phyloP scores from a whole-genome alignment of 2,888 invertebrate genomes.

The Trimorus sp. region DNA sequence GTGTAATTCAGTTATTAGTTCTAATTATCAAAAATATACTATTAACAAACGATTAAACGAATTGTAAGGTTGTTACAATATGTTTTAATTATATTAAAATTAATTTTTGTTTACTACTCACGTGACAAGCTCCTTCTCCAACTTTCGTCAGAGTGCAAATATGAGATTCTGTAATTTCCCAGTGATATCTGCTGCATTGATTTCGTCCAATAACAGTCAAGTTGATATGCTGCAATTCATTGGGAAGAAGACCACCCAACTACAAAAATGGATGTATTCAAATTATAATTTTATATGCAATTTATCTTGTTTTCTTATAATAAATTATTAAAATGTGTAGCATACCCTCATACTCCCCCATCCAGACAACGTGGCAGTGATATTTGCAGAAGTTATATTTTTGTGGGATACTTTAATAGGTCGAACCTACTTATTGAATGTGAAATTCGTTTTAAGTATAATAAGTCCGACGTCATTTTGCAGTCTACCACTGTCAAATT shows the following conservation, averaged over 20 bases:
- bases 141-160: slow-evolving; percentile 75
- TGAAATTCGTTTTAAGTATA: slow-evolving; percentile 68
- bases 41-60: too few species aligned
- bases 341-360: slow-evolving; percentile 73
- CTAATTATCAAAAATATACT: neutral
- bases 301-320: too few species aligned
- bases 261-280: slow-evolving; percentile 2
- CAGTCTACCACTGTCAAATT: slow-evolving; percentile 34
- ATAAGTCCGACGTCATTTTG: slow-evolving; percentile 73
- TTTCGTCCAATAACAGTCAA: slow-evolving; percentile 58
- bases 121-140: slow-evolving; percentile 78
- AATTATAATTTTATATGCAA: too few species aligned
- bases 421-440: slow-evolving; percentile 68
- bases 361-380: slow-evolving; percentile 70
- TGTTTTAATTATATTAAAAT: too few species aligned
- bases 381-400: slow-evolving; percentile 53
- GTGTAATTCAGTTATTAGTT: neutral
- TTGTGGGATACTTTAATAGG: slow-evolving; percentile 68
- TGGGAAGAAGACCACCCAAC: slow-evolving; percentile 64
- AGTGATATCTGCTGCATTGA: slow-evolving; percentile 62
- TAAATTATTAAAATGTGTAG: neutral
- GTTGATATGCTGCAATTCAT: slow-evolving; percentile 69
- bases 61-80: too few species aligned
- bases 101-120: slow-evolving; percentile 65
- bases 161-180: slow-evolving; percentile 66